A percentile compares a stretch with the other conserved stretches of the same genome.
Evolutionary conservation across 2,888 invertebrate species (phyloP).

Genomic region (Cartodere bifasciata): DNA sequence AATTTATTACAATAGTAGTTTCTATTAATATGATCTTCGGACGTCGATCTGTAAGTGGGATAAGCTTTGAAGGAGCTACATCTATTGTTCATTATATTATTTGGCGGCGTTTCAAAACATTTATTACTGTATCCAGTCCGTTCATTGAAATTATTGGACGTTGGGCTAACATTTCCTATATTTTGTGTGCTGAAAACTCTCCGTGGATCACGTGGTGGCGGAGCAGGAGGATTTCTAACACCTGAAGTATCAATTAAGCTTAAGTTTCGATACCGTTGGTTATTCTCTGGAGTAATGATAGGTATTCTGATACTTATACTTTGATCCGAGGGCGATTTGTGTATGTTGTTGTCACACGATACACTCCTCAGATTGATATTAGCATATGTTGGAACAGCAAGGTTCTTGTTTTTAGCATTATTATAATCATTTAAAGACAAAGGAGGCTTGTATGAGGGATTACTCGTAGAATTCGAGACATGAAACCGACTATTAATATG

Average conservation of each 20-base stretch:
- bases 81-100: slow-evolving; percentile 19
- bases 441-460: slow-evolving; percentile 26
- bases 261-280: slow-evolving; percentile 22
- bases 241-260: slow-evolving; percentile 24
- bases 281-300: slow-evolving; percentile 25
- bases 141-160: no score
- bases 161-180: slow-evolving; percentile 35
- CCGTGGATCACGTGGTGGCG: slow-evolving; percentile 67
- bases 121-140: no score
- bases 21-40: slow-evolving; percentile 31
- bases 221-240: slow-evolving; percentile 48
- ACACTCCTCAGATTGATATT: slow-evolving; percentile 22
- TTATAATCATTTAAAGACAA: slow-evolving; percentile 28
- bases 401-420: slow-evolving; percentile 16
- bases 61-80: slow-evolving; percentile 22
- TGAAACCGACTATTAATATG: slow-evolving; percentile 25
- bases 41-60: slow-evolving; percentile 28
- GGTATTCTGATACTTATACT: slow-evolving; percentile 22
- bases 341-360: slow-evolving; percentile 32
- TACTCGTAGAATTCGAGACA: slow-evolving; percentile 26
- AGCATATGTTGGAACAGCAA: slow-evolving; percentile 5
- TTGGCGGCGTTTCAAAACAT: slow-evolving; percentile 4
- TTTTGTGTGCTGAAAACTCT: slow-evolving; percentile 39
- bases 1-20: slow-evolving; percentile 20
- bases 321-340: slow-evolving; percentile 24